Evolutionary conservation across 2,797 vertebrate genomes (phyloP).

Genomic region (Halcyon smyrnensis): DNA sequence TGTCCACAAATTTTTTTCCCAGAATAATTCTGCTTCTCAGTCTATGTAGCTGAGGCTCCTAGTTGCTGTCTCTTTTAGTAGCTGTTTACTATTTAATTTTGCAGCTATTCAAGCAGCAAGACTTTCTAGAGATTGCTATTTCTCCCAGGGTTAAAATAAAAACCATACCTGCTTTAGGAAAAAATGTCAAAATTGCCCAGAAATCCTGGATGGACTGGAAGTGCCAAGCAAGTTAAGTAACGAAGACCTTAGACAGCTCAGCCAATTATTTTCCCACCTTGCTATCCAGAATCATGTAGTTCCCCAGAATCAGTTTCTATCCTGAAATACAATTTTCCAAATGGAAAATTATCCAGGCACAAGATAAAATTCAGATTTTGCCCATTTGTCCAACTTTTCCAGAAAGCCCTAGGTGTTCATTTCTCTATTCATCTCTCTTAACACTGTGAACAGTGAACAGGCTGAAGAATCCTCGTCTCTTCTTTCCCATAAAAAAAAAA

Average conservation of each 20-base stretch:
- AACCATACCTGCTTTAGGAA: not conserved
- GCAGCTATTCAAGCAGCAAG: not conserved
- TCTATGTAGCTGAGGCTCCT: not conserved
- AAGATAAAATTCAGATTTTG: not conserved
- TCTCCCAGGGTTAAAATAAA: constrained; percentile 19
- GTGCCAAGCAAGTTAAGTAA: not conserved
- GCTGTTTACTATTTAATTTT: not conserved
- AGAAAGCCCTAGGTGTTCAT: not conserved
- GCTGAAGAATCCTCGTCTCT: not conserved
- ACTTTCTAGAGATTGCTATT: not conserved
- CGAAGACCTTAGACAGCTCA: not conserved
- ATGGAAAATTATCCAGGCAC: not conserved
- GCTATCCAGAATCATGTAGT: not conserved
- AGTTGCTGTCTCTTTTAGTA: not conserved
- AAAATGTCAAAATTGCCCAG: not conserved
- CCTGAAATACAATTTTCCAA: not conserved
- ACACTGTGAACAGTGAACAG: not conserved
- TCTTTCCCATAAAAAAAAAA: not conserved
- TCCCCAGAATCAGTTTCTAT: not conserved
- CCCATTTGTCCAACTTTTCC: not conserved
- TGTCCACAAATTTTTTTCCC: not conserved
- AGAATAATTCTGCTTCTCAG: constrained; percentile 11
- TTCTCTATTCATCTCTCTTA: not conserved
- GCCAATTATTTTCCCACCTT: not conserved
- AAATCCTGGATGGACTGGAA: not conserved